Evolutionary conservation across 2,113 vertebrate species (phyloP), one percentile per base, ranked within the genome.

Genomic region (Tenrec ecaudatus): DNA sequence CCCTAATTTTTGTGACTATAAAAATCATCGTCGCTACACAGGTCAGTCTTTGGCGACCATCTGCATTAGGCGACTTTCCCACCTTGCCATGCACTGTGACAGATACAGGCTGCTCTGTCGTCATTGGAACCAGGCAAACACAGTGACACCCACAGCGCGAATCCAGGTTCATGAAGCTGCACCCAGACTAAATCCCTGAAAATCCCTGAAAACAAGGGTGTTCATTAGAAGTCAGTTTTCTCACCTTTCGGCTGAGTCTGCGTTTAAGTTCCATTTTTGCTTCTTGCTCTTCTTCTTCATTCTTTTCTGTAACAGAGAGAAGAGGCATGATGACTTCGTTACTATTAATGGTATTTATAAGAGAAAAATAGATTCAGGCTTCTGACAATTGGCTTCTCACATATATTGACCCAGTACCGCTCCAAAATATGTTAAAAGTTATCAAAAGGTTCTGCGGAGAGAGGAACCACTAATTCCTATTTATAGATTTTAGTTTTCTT

Each of bases 211-310:
- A 80, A 90, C 25, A 94, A 69, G 57, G 17, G 89, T 0, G 25
- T 22, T 82, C 82, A 53, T 58, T 60, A 88, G 92, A 11, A 85
- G 88, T 94, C 86, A 92, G 47, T 89, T 95, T 82, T 25, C 25
- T 97, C 95, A 98, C 99, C 99, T 99, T 99, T 98, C 99, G 98
- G 93, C 99, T 99, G 95, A 99, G 99, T 96, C 99, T 99, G 94
- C 99, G 99, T 97, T 99, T 99, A 97, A 99, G 98, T 98, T 99
- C 99, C 98, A 99, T 99, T 97, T 98, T 99, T 95, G 99, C 99
- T 98, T 99, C 99, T 60, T 99, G 99, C 87, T 99, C 99, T 94
- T 99, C 99, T 83, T 98, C 98, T 98, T 99, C 99, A 97, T 99
- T 99, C 96, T 99, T 99, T 96, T 99, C 99, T 99, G 98, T 97